Base-by-base conservation (phyloP, 53 echinoderm and acorn worm genomes). In the Mesocentrotus franciscanus region DNA sequence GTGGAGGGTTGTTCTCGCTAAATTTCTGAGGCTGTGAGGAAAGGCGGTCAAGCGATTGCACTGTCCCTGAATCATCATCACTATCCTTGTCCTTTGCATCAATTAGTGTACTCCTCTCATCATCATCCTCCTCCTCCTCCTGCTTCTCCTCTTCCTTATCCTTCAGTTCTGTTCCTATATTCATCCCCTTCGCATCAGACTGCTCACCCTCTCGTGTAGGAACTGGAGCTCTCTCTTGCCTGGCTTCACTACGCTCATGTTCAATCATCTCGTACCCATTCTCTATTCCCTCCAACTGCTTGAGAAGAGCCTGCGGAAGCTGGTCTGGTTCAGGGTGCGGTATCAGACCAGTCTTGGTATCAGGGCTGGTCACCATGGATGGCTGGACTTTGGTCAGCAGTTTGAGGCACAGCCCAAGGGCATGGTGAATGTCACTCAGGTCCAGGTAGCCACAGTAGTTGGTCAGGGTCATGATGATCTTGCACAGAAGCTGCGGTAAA, bases 361-460 rank as follows among this genome's bases (percentile, higher is more conserved):
- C 87, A 0, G 99, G 99, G 68, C 98, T 98, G 60, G 96, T 97
- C 14, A 98, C 99, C 99, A 99, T 99, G 56, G 99, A 99, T 30
- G 99, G 99, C 60, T 98, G 99, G n/a, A 99, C 99, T 91, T 99
- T 99, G 89, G 99, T 99, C 95, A 99, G 97, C 1, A 99, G 96
- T 90, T 99, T 99, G 59, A 95, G 95, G 95, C 99, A 99, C 49
- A 99, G 98, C 58, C 96, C 95, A 61, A 99, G 95, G 27, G 96
- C 97, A 91, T 97, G 97, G 49, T 99, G 98, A 83, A 99, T 97
- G 56, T 98, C 99, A 17, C 90, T 93, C 18, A 98, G 92, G 81
- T 95, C 95, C 49, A 99, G 95, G 89, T 98, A 95, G 56, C 95
- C 92, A 60, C 96, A 96, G 97, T 97, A 97, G 96, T 98, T 99